Evolutionary conservation across 2,797 vertebrate species (phyloP), one percentile per base, ranked within the genome.

Genomic region (Borostomias antarcticus): DNA sequence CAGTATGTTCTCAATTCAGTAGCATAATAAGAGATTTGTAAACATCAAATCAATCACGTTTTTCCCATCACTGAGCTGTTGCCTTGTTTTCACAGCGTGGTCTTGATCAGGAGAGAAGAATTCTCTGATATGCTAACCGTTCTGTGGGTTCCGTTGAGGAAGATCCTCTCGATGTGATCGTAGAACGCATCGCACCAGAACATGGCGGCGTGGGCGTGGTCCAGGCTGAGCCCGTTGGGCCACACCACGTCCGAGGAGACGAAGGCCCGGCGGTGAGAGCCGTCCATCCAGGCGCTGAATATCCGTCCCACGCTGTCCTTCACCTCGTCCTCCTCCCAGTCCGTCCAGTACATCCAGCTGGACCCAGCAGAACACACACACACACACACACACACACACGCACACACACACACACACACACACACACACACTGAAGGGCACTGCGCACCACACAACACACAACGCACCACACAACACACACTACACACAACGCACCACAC

Each of bases 311-410:
- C 89, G 53, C 92, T 95, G 89, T 92, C 92, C 67, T 93, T 93
- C 72, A 94, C 88, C 73, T 94, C 92, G 81, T 95, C 94, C 76
- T 95, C 94, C 72, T 95, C 94, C 94, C 94, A 95, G 87, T 95
- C 94, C 32, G 94, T 95, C 94, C 94, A 95, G 33, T 95, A 95
- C 94, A 95, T 95, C 94, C 93, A 95, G 7, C 94, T 95, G 75
- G 2, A 48, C 25, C n/a, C 40, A 59, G 43, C 17, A 17, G 58
- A 19, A 65, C 29, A 40, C 28, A n/a, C 6, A 19, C 28, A 7
- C 61, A 29, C 13, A 35, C n/a, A n/a, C n/a, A n/a, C n/a, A n/a
- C n/a, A n/a, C n/a, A n/a, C n/a, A n/a, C n/a, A n/a, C n/a, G n/a
- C n/a, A n/a, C n/a, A n/a, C n/a, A n/a, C n/a, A n/a, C n/a, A n/a